Evolutionary conservation across 2,888 invertebrate genomes (phyloP).

Genomic region (Molorchus minor): DNA sequence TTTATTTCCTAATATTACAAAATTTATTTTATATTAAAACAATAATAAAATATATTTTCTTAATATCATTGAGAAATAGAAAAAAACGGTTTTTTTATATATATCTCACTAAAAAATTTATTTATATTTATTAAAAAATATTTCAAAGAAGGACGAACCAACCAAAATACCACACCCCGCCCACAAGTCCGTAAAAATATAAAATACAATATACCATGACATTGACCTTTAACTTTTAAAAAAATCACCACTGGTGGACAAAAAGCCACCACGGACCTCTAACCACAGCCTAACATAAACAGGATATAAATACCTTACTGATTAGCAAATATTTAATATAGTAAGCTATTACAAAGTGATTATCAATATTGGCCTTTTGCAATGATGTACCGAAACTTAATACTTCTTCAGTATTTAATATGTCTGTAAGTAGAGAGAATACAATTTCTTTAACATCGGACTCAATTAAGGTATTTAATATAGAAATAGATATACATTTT

Average conservation of each 20-base stretch:
- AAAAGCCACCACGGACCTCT: too few relatives aligned
- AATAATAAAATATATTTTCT: too few relatives aligned
- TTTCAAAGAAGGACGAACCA: not conserved
- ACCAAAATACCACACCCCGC: not conserved
- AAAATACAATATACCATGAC: too few relatives aligned
- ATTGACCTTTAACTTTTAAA: too few relatives aligned
- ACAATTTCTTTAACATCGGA: constrained; percentile 28
- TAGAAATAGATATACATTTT: constrained; percentile 27
- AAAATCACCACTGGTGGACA: too few relatives aligned
- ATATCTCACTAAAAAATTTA: too few relatives aligned
- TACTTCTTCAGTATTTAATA: constrained; percentile 36
- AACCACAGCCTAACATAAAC: not conserved
- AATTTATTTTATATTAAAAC: too few relatives aligned
- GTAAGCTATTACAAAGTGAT: constrained; percentile 30
- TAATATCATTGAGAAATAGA: too few relatives aligned
- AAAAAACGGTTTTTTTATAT: too few relatives aligned
- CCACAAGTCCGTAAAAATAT: too few relatives aligned
- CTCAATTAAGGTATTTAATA: constrained; percentile 36
- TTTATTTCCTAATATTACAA: too few relatives aligned
- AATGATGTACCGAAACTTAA: constrained; percentile 39
- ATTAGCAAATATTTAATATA: constrained; percentile 38
- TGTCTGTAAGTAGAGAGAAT: constrained; percentile 31
- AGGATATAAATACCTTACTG: constrained; percentile 30
- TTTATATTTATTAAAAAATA: not conserved
- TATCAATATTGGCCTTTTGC: constrained; percentile 13